These are phyloP conservation scores for Acleris emargana DNA, from an alignment of 2,888 invertebrate species.

Conservation along the genomic window DNA sequence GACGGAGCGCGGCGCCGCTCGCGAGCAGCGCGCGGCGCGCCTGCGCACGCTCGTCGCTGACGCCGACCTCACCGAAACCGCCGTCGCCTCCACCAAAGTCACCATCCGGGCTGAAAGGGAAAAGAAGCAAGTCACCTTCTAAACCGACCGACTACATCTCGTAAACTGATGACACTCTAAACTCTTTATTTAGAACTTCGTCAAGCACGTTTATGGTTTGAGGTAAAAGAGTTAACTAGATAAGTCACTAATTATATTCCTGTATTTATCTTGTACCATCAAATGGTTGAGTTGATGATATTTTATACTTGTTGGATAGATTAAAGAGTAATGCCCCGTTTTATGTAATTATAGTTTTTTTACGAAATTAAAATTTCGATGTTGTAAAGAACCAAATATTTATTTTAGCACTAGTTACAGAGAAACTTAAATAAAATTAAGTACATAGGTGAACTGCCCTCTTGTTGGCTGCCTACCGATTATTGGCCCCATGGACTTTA, in stretches of 20 bases:
- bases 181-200: slow-evolving; percentile 47
- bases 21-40: slow-evolving; percentile 88
- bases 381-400: slow-evolving; percentile 11
- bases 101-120: slow-evolving; percentile 73
- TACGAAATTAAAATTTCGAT: slow-evolving; percentile 33
- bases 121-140: slow-evolving; percentile 80
- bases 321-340: slow-evolving; percentile 69
- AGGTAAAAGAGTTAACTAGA: slow-evolving; percentile 66
- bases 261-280: slow-evolving; percentile 68
- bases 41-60: slow-evolving; percentile 88
- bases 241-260: slow-evolving; percentile 52
- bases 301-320: slow-evolving; percentile 74
- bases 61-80: slow-evolving; percentile 69
- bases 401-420: neutral
- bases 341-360: slow-evolving; percentile 60
- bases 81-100: slow-evolving; percentile 64
- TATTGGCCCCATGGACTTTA: no score
- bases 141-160: slow-evolving; percentile 48
- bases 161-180: slow-evolving; percentile 51
- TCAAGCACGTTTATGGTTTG: slow-evolving; percentile 42
- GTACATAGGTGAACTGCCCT: no score
- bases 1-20: slow-evolving; percentile 86
- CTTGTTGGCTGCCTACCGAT: no score
- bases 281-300: slow-evolving; percentile 59
- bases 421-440: no score